A percentile compares a stretch with the other conserved stretches of the same genome.
phyloP scores from a whole-genome alignment of 2,797 vertebrate genomes.

The Melanotaenia trifasciata region DNA sequence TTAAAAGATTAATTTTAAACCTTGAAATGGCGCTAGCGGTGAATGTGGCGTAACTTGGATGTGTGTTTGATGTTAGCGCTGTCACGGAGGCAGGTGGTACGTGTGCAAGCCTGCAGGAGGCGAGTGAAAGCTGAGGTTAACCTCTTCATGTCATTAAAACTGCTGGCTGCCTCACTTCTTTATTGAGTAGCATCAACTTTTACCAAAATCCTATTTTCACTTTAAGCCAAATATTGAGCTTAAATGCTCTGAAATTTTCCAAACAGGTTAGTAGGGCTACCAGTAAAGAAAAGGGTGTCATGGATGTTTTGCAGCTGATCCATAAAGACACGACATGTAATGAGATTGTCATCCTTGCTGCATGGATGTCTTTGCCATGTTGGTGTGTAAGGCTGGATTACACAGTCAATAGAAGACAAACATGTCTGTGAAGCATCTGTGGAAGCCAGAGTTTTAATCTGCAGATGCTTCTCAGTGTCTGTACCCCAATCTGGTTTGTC shows the following conservation, averaged over 20 bases:
- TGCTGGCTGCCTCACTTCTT: background rate
- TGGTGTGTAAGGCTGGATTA: background rate
- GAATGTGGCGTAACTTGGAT: conserved; percentile 8
- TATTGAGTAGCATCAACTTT: background rate
- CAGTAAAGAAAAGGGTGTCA: background rate
- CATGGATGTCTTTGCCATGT: background rate
- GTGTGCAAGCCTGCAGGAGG: background rate
- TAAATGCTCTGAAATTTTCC: background rate
- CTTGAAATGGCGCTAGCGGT: conserved; percentile 6
- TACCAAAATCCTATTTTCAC: background rate
- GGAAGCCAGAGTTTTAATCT: conserved; percentile 5
- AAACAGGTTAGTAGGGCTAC: background rate
- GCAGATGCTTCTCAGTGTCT: background rate
- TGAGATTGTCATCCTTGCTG: background rate
- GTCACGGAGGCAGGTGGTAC: conserved; percentile 6
- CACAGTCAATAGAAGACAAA: background rate
- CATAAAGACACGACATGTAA: background rate
- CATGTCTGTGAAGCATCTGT: conserved; percentile 19
- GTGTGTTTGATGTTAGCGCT: background rate
- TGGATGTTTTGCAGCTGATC: background rate
- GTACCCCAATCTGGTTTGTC: background rate
- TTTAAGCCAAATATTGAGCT: background rate
- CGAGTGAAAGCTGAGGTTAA: background rate
- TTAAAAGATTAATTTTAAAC: conserved; percentile 5
- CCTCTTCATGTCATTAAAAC: background rate